Base-by-base conservation (phyloP, 2,888 invertebrate genomes). In the Brachyopa scutellaris region DNA sequence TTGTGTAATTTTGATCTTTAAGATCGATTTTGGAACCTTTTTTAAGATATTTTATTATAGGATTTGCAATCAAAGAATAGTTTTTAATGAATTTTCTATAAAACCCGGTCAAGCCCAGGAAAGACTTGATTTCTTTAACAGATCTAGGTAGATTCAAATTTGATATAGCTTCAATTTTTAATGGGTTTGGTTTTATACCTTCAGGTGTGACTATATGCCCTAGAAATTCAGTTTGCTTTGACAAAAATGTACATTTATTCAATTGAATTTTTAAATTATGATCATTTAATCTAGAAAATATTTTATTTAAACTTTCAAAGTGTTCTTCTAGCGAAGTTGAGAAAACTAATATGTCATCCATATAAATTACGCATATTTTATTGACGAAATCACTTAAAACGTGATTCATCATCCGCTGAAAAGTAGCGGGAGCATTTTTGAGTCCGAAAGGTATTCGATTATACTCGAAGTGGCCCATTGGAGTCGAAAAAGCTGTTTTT, bases 241-340 rank as follows among this genome's bases (percentile, higher is more conserved):
- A 45, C 1, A 86, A 64, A 78, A 87, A 86, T 59, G 85, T 78
- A 8, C 82, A 85, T 87, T 87, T 84, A 45, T 78, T 51, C 7
- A 72, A 33, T 55, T 74, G 70, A 29, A 73, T 15, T 23, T 76
- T 80, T 59, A 72, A 59, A 51, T 61, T 51, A 47, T 70, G 38
- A 42, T 62, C 62, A 33, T 49, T 42, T 26, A 84, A 31, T 38
- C 36, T 57, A 2, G 59, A 29, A 21, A 84, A 77, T 49, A 80
- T 67, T 19, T 59, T 67, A 33, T 64, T 66, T 6, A 74, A 26
- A 21, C 33, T 67, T 26, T 49, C 42, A n/a, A 59, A 17, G 53
- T 79, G 74, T 59, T 84, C 84, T 51, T 83, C 33, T 7, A 84
- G 19, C 2, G 72, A 67, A 2, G 72, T 78, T 13, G 47, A 45